phyloP scores from a whole-genome alignment of 2,888 invertebrate genomes.

The Cremastinae sp. region DNA sequence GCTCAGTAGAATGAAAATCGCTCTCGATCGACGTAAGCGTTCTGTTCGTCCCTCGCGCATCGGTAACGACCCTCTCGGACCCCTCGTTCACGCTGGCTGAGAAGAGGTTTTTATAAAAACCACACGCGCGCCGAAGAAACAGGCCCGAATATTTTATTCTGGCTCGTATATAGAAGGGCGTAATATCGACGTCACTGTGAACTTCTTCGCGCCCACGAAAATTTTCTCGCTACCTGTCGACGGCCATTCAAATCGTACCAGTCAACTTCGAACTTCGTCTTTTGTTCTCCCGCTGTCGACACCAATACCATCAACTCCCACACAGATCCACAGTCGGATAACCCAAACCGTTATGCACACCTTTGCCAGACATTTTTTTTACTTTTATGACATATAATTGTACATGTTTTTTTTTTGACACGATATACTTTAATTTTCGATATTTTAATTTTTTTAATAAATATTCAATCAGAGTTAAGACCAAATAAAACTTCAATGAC shows the following conservation, averaged over 20 bases:
- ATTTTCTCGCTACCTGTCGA: neutral
- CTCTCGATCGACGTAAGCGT: conserved; percentile 29
- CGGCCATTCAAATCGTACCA: neutral
- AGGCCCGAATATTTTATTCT: conserved; percentile 7
- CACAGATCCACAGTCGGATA: conserved; percentile 10
- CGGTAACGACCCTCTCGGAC: conserved; percentile 30
- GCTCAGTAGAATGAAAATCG: conserved; percentile 57
- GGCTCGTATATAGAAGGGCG: conserved; percentile 7
- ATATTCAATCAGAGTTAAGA: too few species aligned
- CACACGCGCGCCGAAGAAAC: conserved; percentile 29
- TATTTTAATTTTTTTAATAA: neutral
- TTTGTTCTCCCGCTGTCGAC: conserved; percentile 35
- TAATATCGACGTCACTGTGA: conserved; percentile 7
- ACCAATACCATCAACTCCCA: conserved; percentile 22
- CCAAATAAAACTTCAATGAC: too few species aligned
- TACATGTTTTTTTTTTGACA: too few species aligned
- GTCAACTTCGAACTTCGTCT: conserved; percentile 11
- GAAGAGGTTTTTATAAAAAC: conserved; percentile 57
- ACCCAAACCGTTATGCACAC: too few species aligned
- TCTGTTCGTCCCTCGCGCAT: conserved; percentile 32
- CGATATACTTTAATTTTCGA: neutral
- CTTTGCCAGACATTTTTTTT: too few species aligned
- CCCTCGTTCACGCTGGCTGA: conserved; percentile 53
- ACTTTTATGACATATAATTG: too few species aligned
- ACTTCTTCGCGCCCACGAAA: too few species aligned